Evolutionary conservation across 2,888 invertebrate genomes (phyloP), one percentile per base, ranked within the genome.

Genomic region (Bombyx huttoni): DNA sequence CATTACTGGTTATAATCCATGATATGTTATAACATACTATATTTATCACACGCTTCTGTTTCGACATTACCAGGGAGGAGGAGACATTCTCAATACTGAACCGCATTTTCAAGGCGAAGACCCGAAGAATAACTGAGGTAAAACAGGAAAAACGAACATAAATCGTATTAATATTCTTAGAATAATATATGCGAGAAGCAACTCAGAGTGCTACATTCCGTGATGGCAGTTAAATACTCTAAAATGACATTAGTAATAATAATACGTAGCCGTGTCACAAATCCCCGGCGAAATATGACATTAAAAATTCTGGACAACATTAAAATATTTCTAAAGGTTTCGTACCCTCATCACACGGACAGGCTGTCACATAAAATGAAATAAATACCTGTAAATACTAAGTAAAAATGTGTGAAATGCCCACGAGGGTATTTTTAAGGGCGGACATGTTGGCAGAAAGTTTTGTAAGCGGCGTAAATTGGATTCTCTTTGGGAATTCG

Each of bases 291-390:
- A 35, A 50, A n/a, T 47, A 50, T 48, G 52, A 50, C 50, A 52
- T 50, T 52, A 50, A 50, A 50, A 49, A 50, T 52, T 52, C 47
- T 48, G 50, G 60, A 53, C 54, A 55, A 60, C 59, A 63, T 65
- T 65, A 58, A 56, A 61, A 60, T 65, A 64, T 60, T 61, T 64
- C 57, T 58, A 53, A 58, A 64, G 60, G 60, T 62, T 59, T 64
- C 51, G 51, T 53, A 65, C 65, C 65, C 65, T 62, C 58, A 63
- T 65, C 65, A 64, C 52, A 51, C 49, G 51, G 65, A 65, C 63
- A 61, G 56, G 53, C 55, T 65, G 65, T 65, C 65, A 63, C 52
- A 56, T 54, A 53, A 62, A 65, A 65, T 65, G 60, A 63, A 65
- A 65, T 63, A 65, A 62, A 60, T 65, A 64, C 56, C 54, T 53